Percentiles rank a stretch among this genome's conserved stretches.
These are phyloP conservation scores for Hypomecis punctinalis DNA, from an alignment of 2,888 invertebrate species.

Conservation along the genomic window DNA sequence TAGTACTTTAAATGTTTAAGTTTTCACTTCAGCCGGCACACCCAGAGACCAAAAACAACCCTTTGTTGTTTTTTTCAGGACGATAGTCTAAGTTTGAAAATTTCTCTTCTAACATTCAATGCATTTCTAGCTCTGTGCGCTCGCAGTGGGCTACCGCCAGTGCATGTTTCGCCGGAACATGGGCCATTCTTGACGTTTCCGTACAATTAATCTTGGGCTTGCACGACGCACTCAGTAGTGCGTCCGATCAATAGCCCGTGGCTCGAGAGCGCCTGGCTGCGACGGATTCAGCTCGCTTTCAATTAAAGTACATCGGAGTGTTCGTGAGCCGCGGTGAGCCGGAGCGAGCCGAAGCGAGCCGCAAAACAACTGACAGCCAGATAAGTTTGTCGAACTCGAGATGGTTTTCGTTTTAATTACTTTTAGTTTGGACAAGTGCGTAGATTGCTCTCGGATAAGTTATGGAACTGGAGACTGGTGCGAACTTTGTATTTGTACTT, in stretches of 20 bases:
- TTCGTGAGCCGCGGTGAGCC: background rate
- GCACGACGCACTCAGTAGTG: background rate
- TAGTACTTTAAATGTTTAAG: no score
- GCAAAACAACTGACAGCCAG: conserved; percentile 50
- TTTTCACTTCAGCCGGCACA: no score
- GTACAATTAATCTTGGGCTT: background rate
- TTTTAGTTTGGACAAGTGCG: conserved; percentile 45
- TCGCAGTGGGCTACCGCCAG: background rate
- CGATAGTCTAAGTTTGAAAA: no score
- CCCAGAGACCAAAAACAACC: no score
- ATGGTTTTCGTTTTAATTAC: conserved; percentile 45
- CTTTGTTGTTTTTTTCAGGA: no score
- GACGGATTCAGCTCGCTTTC: conserved; percentile 49
- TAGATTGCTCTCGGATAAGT: conserved; percentile 27
- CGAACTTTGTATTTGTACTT: conserved; percentile 7
- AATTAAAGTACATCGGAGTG: conserved; percentile 45
- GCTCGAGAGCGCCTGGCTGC: conserved; percentile 27
- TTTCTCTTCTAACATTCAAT: no score
- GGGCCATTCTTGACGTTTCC: background rate
- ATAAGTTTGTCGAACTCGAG: conserved; percentile 47
- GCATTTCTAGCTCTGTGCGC: background rate
- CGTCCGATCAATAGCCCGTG: background rate
- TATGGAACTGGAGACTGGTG: conserved; percentile 15
- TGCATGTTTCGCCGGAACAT: background rate
- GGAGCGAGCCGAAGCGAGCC: conserved; percentile 28